Conservation (phyloP, 1,140 invertebrate genomes). For the Drosophila suzukii region DNA sequence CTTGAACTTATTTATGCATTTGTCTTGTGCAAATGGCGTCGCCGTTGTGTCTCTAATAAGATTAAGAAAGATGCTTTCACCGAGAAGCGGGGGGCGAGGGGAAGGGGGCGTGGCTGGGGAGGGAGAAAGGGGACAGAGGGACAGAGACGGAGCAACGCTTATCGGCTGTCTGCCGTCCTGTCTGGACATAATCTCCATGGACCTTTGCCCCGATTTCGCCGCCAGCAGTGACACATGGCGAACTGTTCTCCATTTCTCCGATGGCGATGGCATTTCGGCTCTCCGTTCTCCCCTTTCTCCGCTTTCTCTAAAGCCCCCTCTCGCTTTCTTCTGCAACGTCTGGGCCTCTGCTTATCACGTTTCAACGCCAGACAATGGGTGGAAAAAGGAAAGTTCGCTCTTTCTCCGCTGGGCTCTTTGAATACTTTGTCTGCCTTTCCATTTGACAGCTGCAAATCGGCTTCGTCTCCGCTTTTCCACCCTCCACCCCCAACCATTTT, state of each 20-base stretch:
- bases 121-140: not conserved
- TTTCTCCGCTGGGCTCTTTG: constrained; percentile 2
- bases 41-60: constrained; percentile 60
- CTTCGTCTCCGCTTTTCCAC: constrained; percentile 25
- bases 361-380: constrained; percentile 64
- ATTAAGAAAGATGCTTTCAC: constrained; percentile 53
- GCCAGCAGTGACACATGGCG: constrained; percentile 55
- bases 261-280: constrained; percentile 13
- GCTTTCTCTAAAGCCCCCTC: constrained; percentile 4
- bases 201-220: constrained; percentile 49
- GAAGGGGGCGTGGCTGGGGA: not conserved
- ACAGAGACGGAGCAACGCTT: constrained; percentile 17
- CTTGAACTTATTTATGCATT: constrained; percentile 78
- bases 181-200: constrained; percentile 68
- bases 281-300: constrained; percentile 1
- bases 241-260: constrained; percentile 10
- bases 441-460: constrained; percentile 69
- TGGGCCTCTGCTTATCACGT: constrained; percentile 58
- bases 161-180: constrained; percentile 50
- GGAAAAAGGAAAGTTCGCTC: constrained; percentile 46
- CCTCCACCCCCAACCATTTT: not conserved
- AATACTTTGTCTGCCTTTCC: constrained; percentile 51
- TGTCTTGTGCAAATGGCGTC: constrained; percentile 75
- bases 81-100: not conserved
- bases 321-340: constrained; percentile 18